phyloP scores from a whole-genome alignment of 2,113 vertebrate genomes.

The Lagopus leucura region DNA sequence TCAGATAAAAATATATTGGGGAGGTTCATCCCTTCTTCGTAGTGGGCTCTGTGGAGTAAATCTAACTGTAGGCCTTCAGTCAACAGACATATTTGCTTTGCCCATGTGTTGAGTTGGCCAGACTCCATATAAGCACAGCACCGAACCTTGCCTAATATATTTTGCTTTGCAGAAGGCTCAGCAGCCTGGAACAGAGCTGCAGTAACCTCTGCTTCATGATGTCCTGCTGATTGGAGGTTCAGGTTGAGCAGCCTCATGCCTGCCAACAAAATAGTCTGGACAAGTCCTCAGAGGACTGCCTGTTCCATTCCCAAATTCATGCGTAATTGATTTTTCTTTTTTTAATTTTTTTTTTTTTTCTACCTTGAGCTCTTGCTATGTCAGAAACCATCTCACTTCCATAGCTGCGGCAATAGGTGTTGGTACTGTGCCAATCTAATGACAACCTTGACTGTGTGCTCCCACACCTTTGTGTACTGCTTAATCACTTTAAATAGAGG shows the following conservation, averaged over 20 bases:
- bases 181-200: constrained; percentile 7
- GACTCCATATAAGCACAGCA: background rate
- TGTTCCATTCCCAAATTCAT: background rate
- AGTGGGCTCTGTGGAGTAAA: background rate
- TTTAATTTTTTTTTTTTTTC: background rate
- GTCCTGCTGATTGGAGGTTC: background rate
- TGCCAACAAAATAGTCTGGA: background rate
- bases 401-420: background rate
- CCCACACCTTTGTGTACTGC: background rate
- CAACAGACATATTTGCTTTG: background rate
- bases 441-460: background rate
- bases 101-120: background rate
- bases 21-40: background rate
- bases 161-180: constrained; percentile 15
- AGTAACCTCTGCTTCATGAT: background rate
- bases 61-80: background rate
- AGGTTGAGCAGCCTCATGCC: background rate
- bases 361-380: background rate
- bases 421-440: background rate
- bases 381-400: constrained; percentile 23
- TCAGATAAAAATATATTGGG: accelerated
- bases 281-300: background rate
- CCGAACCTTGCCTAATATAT: background rate
- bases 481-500: background rate
- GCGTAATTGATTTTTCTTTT: background rate